Evolutionary conservation across 2,113 vertebrate species (phyloP).

Genomic region (Naja naja): DNA sequence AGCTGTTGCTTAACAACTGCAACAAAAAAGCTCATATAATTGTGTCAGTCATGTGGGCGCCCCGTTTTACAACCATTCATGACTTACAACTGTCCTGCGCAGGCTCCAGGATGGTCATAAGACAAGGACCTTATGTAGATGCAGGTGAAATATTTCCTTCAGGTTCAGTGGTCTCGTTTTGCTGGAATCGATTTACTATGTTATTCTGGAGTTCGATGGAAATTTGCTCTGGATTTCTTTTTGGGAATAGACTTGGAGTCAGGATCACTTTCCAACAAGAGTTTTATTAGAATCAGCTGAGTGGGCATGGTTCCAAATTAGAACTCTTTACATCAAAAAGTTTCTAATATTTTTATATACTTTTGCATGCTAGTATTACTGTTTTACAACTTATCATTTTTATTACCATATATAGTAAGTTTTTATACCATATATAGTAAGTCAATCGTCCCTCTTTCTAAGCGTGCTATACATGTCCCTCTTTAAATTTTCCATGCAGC

Average conservation of each 20-base stretch:
- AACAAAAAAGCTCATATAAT: not conserved
- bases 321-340: not conserved
- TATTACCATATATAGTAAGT: not conserved
- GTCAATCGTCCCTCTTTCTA: not conserved
- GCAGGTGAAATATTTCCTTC: not conserved
- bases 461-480: not conserved
- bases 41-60: too few relatives aligned
- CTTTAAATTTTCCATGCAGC: not conserved
- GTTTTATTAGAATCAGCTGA: not conserved
- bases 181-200: not conserved
- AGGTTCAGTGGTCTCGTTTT: not conserved
- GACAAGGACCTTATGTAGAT: not conserved
- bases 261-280: not conserved
- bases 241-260: not conserved
- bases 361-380: not conserved
- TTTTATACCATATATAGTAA: too few relatives aligned
- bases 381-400: not conserved
- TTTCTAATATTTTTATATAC: not conserved
- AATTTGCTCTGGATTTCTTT: not conserved
- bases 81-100: too few relatives aligned
- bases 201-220: not conserved
- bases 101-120: not conserved
- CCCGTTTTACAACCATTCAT: too few relatives aligned
- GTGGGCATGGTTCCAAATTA: not conserved
- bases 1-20: not conserved